Percentiles rank a stretch among this genome's conserved stretches.
Conservation (phyloP, 2,797 vertebrate species). For the Enteromius anoplus region DNA sequence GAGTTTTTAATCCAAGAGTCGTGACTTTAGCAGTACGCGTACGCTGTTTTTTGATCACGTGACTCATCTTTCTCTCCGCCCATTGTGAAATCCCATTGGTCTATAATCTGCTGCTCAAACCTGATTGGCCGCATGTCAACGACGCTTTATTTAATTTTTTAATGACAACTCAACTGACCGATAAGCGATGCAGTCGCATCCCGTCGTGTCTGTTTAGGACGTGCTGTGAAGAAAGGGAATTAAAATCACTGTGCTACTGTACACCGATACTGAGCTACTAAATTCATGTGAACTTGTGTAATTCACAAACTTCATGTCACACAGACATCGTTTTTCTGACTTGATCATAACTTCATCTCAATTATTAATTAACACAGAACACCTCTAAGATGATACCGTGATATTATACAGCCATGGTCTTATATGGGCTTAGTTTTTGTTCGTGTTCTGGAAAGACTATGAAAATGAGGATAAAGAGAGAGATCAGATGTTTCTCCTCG, state of each 20-base stretch:
- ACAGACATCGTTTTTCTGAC: not conserved
- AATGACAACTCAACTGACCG: not conserved
- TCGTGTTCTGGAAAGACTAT: not conserved
- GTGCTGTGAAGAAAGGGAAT: not conserved
- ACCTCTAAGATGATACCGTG: no score
- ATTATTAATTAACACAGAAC: not conserved
- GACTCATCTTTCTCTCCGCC: not conserved
- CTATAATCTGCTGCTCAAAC: not conserved
- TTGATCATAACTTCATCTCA: not conserved
- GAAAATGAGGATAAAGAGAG: not conserved
- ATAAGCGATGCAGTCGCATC: not conserved
- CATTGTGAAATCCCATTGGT: not conserved
- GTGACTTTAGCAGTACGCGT: not conserved
- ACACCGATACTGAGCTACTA: not conserved
- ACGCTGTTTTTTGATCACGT: no score
- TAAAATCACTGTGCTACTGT: not conserved
- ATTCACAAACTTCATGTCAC: not conserved
- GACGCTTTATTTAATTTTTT: not conserved
- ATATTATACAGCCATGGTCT: not conserved
- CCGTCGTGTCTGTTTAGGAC: not conserved
- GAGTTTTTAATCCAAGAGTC: not conserved
- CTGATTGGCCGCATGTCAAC: no score
- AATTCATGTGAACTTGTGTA: not conserved
- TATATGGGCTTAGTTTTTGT: not conserved
- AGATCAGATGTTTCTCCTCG: slow-evolving; percentile 11